Evolutionary conservation across 2,113 vertebrate species (phyloP), one percentile per base, ranked within the genome.

Genomic region (Mastomys natalensis): DNA sequence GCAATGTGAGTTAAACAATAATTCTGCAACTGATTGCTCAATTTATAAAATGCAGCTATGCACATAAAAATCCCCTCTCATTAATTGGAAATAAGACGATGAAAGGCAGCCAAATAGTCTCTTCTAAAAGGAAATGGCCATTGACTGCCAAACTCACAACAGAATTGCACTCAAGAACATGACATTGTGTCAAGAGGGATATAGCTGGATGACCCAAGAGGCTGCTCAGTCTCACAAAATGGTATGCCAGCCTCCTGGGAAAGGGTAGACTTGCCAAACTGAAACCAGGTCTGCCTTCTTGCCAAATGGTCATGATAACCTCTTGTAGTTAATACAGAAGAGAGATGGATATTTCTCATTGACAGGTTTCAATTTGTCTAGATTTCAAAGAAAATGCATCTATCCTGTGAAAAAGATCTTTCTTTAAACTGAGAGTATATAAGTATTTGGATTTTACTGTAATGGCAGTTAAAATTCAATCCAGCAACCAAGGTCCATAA

Each of bases 11-110:
- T 82, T 78, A 40, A 72, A 51, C 55, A n/a, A 4, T 88, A 77
- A 16, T 26, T n/a, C 3, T 92, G 34, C 12, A 94, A 82, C 17
- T 89, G 45, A 48, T 72, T 78, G 37, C 8, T 89, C 72, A 70
- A 64, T 87, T 94, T 55, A 93, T n/a, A 88, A 91, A 90, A 93
- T 29, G 66, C 17, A 66, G 48, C 76, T 85, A 40, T 87, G 64
- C 77, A 87, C 89, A 90, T 31, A 82, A 82, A 96, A 89, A 87
- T 43, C 8, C 43, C 62, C 94, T 48, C 21, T 74, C 58, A 31
- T 68, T 93, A 73, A 94, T 80, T 92, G 80, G 26, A 91, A 93
- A 13, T 70, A 53, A 82, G 90, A 62, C 37, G 78, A 9, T 68
- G 37, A 62, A 89, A 93, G 45, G 7, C 26, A 80, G 70, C 31